phyloP scores from a whole-genome alignment of 2,797 vertebrate species.

The Characodon lateralis region DNA sequence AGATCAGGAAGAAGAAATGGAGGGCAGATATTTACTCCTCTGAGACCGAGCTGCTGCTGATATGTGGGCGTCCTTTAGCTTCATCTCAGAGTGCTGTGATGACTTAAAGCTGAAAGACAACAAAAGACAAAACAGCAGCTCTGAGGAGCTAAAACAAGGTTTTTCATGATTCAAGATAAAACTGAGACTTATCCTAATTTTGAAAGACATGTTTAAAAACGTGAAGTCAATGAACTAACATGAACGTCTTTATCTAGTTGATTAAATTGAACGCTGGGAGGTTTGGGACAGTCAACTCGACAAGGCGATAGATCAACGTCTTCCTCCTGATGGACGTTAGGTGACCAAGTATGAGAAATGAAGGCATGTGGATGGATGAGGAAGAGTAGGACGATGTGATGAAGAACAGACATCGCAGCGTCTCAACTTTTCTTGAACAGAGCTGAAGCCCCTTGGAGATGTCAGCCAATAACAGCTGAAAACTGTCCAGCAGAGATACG shows the following conservation, averaged over 20 bases:
- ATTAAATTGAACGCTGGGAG: too few species aligned
- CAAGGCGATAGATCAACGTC: background rate
- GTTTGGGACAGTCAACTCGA: too few species aligned
- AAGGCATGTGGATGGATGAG: too few species aligned
- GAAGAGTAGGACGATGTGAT: too few species aligned
- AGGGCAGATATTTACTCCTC: constrained; percentile 54
- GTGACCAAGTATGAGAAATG: too few species aligned
- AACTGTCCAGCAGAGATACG: background rate
- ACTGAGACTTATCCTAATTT: background rate
- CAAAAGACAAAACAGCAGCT: background rate
- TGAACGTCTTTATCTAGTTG: background rate
- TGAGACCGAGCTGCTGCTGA: constrained; percentile 44
- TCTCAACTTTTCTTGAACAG: too few species aligned
- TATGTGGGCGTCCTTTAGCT: background rate
- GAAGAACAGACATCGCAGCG: too few species aligned
- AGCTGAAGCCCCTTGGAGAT: too few species aligned
- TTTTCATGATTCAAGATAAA: too few species aligned
- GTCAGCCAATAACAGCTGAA: background rate
- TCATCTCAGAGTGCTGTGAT: constrained; percentile 24
- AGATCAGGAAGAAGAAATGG: constrained; percentile 14
- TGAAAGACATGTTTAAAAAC: background rate
- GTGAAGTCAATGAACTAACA: background rate
- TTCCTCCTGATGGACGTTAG: background rate
- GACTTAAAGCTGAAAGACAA: constrained; percentile 45
- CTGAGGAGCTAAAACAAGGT: background rate